Evolutionary conservation across 2,888 invertebrate species (phyloP).

Genomic region (Lamellibrachia columna): DNA sequence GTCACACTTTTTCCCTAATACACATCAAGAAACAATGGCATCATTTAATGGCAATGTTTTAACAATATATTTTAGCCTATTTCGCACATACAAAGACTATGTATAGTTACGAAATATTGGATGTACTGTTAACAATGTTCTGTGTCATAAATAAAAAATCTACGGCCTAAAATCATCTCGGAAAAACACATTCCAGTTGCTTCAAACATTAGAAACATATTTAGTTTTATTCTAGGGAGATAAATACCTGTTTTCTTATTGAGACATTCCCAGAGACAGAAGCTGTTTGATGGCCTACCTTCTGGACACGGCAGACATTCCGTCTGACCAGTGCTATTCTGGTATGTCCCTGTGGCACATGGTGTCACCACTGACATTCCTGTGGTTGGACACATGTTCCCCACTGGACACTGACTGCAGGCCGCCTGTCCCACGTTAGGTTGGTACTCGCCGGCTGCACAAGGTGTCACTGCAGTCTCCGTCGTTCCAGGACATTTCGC

Average conservation of each 20-base stretch:
- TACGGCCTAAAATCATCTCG: no score
- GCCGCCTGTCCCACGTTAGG: conserved; percentile 22
- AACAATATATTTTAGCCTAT: background rate
- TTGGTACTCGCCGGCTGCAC: conserved; percentile 34
- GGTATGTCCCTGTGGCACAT: conserved; percentile 38
- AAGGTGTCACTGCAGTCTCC: conserved; percentile 28
- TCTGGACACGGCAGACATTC: conserved; percentile 35
- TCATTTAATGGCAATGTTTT: background rate
- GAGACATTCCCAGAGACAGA: background rate
- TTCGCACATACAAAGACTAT: background rate
- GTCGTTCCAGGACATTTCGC: conserved; percentile 30
- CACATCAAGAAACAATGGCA: background rate
- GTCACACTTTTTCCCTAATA: conserved; percentile 31
- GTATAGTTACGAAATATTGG: background rate
- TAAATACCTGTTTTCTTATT: no score
- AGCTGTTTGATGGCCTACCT: conserved; percentile 24
- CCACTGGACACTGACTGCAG: conserved; percentile 31
- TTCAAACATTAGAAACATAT: background rate
- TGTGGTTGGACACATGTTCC: conserved; percentile 31
- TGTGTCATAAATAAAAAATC: no score
- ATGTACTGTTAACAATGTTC: no score
- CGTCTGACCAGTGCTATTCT: conserved; percentile 22
- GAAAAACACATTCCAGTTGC: background rate
- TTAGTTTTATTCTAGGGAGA: background rate
- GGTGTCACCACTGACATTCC: conserved; percentile 25